Evolutionary conservation across 2,113 vertebrate genomes (phyloP).

Genomic region (Isichthys henryi): DNA sequence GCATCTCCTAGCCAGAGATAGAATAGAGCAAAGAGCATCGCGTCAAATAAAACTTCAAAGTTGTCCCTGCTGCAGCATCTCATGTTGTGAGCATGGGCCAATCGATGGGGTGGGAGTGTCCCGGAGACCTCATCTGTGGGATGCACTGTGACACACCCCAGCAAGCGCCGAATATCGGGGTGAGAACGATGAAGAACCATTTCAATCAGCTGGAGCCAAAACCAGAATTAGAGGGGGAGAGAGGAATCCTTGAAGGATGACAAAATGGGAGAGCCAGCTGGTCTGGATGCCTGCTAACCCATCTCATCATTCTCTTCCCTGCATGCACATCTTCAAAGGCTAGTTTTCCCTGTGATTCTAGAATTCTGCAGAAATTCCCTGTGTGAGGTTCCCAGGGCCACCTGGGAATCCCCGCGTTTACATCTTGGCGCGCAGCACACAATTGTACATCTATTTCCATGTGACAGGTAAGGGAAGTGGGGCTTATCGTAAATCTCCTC

Average conservation of each 20-base stretch:
- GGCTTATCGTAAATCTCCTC: background rate
- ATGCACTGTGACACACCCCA: background rate
- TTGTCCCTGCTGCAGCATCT: background rate
- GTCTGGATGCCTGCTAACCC: background rate
- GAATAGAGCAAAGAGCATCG: background rate
- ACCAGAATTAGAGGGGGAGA: background rate
- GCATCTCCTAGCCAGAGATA: background rate
- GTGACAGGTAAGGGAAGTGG: background rate
- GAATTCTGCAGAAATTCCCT: background rate
- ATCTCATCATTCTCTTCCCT: background rate
- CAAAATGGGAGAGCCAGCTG: background rate
- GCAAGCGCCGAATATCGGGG: no score
- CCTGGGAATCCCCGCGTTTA: background rate
- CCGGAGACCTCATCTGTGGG: background rate
- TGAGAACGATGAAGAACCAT: background rate
- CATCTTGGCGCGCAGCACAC: background rate
- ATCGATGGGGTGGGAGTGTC: background rate
- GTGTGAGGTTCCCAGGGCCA: background rate
- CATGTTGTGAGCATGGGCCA: background rate
- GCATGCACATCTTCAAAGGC: background rate
- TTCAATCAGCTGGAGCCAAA: background rate
- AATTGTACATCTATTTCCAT: background rate
- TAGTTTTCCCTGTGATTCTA: background rate
- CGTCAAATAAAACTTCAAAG: background rate
- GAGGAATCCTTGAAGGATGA: background rate